Evolutionary conservation across 2,797 vertebrate species (phyloP).

Genomic region (Notoglanidium macrostoma): DNA sequence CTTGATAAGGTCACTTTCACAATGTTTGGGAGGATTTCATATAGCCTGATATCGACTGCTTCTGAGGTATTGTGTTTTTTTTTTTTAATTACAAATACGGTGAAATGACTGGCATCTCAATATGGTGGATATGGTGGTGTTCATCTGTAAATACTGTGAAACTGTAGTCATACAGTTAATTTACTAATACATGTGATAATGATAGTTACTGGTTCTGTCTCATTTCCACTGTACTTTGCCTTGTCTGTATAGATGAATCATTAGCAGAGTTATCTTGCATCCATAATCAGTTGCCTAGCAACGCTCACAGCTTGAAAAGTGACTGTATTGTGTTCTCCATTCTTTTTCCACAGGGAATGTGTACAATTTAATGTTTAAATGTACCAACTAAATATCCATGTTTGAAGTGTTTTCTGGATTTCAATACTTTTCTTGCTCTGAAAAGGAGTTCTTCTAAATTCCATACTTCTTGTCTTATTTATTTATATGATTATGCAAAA

Average conservation of each 20-base stretch:
- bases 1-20: neutral
- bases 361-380: neutral
- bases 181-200: neutral
- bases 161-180: neutral
- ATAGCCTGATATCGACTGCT: neutral
- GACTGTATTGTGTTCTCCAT: neutral
- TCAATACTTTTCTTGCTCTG: neutral
- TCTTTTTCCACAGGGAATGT: constrained; percentile 3
- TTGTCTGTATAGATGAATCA: neutral
- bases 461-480: neutral
- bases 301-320: constrained; percentile 3
- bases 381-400: neutral
- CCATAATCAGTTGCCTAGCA: constrained; percentile 18
- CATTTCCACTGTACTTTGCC: neutral
- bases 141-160: neutral
- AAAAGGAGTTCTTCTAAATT: neutral
- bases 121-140: neutral
- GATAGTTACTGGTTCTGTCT: neutral
- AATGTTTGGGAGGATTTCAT: neutral
- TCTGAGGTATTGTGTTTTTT: neutral
- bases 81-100: neutral
- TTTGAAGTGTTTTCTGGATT: neutral
- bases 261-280: neutral
- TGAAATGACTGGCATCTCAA: neutral
- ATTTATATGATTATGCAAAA: neutral